Evolutionary conservation across 1,140 invertebrate species (phyloP).

Genomic region (Ectropis grisescens): DNA sequence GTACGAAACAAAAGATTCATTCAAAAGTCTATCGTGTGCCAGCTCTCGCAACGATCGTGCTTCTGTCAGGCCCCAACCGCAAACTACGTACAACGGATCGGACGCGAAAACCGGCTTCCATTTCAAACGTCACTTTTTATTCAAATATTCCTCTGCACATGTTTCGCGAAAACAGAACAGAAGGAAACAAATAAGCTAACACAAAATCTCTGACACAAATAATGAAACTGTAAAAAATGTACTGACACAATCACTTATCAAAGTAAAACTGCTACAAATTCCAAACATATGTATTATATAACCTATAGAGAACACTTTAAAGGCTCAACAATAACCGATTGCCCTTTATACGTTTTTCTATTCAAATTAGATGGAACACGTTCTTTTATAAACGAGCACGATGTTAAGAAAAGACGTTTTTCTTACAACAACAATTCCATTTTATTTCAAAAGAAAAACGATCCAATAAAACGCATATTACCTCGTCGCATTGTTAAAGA

Average conservation of each 20-base stretch:
- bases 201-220: too few relatives aligned
- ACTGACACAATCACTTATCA: too few relatives aligned
- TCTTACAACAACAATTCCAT: slow-evolving; percentile 34
- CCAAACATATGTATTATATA: too few relatives aligned
- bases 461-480: slow-evolving; percentile 47
- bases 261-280: too few relatives aligned
- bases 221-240: too few relatives aligned
- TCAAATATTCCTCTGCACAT: slow-evolving; percentile 9
- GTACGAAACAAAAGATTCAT: slow-evolving; percentile 29
- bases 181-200: too few relatives aligned
- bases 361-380: too few relatives aligned
- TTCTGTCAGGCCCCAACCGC: slow-evolving; percentile 43
- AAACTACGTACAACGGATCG: slow-evolving; percentile 35
- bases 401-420: slow-evolving; percentile 6
- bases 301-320: too few relatives aligned
- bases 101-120: slow-evolving; percentile 7
- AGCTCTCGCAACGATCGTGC: slow-evolving; percentile 36
- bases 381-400: too few relatives aligned
- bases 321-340: too few relatives aligned
- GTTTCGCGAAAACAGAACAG: too few relatives aligned
- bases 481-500: slow-evolving; percentile 39
- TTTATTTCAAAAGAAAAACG: slow-evolving; percentile 43
- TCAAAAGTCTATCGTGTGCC: slow-evolving; percentile 42
- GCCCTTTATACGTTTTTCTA: too few relatives aligned
- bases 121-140: slow-evolving; percentile 18